Conservation (phyloP, 2,113 vertebrate genomes). For the Falcunculus frontatus region DNA sequence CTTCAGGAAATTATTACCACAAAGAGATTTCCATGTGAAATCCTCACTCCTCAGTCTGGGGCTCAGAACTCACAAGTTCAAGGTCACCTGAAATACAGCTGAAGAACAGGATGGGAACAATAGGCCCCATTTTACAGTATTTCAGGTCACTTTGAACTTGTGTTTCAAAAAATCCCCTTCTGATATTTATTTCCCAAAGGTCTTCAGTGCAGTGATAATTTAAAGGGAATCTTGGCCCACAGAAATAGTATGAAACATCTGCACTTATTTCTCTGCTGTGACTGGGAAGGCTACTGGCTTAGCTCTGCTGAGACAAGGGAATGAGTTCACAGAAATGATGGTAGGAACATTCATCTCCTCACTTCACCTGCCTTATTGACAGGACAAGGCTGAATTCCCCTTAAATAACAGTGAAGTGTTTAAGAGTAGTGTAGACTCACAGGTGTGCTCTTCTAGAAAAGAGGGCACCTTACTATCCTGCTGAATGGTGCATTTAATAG, state of each 20-base stretch:
- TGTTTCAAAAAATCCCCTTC: background rate
- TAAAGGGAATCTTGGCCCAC: background rate
- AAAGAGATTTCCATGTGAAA: background rate
- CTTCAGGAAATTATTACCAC: background rate
- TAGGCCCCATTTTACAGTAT: background rate
- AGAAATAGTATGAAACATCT: background rate
- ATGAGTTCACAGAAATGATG: background rate
- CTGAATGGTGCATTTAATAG: background rate
- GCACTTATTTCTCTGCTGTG: background rate
- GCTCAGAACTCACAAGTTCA: background rate
- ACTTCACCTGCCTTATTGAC: background rate
- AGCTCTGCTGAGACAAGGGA: background rate
- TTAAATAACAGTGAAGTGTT: background rate
- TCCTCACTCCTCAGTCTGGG: background rate
- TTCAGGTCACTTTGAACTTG: background rate
- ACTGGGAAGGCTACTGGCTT: background rate
- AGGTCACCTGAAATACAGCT: background rate
- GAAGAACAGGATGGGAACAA: background rate
- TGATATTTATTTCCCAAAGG: background rate
- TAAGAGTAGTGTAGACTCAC: background rate
- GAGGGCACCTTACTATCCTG: background rate
- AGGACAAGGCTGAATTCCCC: background rate
- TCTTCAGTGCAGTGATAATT: background rate
- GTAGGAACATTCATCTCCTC: background rate
- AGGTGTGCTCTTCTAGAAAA: background rate